These are phyloP conservation scores for Spisula solida DNA, from an alignment of 2,888 invertebrate genomes.

Conservation along the genomic window DNA sequence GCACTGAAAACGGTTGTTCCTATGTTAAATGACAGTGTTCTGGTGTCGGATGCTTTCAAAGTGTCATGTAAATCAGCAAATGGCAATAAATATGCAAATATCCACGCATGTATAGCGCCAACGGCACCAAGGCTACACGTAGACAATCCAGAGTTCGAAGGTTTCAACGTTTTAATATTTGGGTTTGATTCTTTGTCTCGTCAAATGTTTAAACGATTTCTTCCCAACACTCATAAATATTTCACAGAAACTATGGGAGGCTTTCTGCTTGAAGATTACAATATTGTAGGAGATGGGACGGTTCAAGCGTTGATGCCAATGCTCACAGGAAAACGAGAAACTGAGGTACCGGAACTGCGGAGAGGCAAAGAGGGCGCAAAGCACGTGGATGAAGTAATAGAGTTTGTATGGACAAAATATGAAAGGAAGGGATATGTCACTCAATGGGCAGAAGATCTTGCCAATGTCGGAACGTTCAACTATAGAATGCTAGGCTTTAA, in stretches of 20 bases:
- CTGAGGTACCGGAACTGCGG: conserved; percentile 95
- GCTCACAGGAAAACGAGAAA: conserved; percentile 93
- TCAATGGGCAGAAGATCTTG: conserved; percentile 95
- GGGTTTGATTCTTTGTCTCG: conserved; percentile 96
- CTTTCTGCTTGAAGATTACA: conserved; percentile 90
- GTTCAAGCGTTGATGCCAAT: conserved; percentile 93
- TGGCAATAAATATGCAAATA: conserved; percentile 90
- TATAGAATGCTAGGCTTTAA: conserved; percentile 96
- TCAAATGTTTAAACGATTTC: conserved; percentile 89
- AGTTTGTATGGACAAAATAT: conserved; percentile 95
- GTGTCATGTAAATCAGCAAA: conserved; percentile 80
- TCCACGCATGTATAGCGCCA: conserved; percentile 90
- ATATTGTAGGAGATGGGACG: conserved; percentile 88
- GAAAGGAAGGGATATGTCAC: conserved; percentile 89
- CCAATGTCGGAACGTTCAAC: conserved; percentile 95
- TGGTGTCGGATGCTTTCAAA: conserved; percentile 84
- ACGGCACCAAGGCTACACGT: conserved; percentile 54
- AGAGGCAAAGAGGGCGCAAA: conserved; percentile 90
- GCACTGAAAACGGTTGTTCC: conserved; percentile 76
- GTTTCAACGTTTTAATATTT: conserved; percentile 93
- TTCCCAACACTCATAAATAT: conserved; percentile 84
- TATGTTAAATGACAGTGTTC: conserved; percentile 75
- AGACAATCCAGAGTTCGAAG: not conserved
- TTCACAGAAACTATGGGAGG: conserved; percentile 82
- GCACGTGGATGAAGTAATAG: conserved; percentile 90